Base-by-base conservation (phyloP, 2,888 invertebrate genomes). In the Meghimatium bilineatum region DNA sequence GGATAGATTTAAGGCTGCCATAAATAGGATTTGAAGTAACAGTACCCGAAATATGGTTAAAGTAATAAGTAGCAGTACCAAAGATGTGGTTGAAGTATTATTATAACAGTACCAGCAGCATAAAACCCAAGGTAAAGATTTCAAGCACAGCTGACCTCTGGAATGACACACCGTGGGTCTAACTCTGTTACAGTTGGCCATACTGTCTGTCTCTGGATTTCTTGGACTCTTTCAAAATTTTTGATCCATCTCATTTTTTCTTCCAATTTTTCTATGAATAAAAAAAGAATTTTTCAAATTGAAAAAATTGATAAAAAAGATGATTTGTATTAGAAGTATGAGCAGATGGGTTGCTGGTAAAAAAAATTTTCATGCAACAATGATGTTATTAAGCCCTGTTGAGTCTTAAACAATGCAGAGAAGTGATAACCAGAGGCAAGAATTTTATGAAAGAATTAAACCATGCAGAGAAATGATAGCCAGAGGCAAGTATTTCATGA, bases 241-340 rank as follows among this genome's bases (percentile, higher is more conserved):
- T 95, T 95, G 84, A 95, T 92, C 95, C 95, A 95, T 89, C 95
- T 95, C 94, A 95, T 95, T 89, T 95, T 95, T 89, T 95, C 95
- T 90, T 95, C 95, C 83, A 95, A 93, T 87, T 95, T 95, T 86
- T 95, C 95, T 95, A 29, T 72, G 44, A 49, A 26, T 17, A 32
- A 72, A 44, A 5, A 44, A 44, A 44, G 6, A 44, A 44, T 44
- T 44, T 44, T 5, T 12, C 44, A 44, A 8, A 44, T 44, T 44
- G 44, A 44, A 44, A 44, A 44, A 12, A 44, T 44, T 44, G 6
- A 44, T 8, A 8, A 44, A 44, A 44, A 8, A 44, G 44, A 44
- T 8, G 12, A 12, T 44, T 44, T 44, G 44, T 44, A 5, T 44
- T 12, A 44, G 12, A 44, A 12, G 12, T 12, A 44, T 44, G 6